A percentile compares a stretch with the other conserved stretches of the same genome.
These are phyloP conservation scores for Dolichopus griseipennis DNA, from an alignment of 2,888 invertebrate genomes.

Conservation along the genomic window DNA sequence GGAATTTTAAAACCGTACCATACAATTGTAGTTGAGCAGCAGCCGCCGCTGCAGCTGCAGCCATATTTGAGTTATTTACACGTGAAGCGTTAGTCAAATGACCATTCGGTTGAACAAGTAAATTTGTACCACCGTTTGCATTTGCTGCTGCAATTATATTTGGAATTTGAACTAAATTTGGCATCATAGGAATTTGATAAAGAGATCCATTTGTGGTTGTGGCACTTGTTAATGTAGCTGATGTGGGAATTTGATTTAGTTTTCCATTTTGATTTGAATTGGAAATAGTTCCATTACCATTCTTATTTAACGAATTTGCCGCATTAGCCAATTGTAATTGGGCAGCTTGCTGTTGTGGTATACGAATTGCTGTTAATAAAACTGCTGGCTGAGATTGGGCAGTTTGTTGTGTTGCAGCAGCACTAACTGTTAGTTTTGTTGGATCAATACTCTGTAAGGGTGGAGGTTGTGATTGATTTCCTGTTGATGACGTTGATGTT, in stretches of 20 bases:
- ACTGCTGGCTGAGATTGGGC: slow-evolving; percentile 46
- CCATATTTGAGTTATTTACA: neutral
- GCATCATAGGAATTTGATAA: slow-evolving; percentile 53
- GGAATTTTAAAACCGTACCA: slow-evolving; percentile 40
- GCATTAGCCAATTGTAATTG: slow-evolving; percentile 20
- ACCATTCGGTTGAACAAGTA: slow-evolving; percentile 28
- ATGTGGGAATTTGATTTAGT: slow-evolving; percentile 11
- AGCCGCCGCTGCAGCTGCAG: slow-evolving; percentile 34
- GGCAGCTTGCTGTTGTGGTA: slow-evolving; percentile 40
- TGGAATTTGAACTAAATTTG: slow-evolving; percentile 56
- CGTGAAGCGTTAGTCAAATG: neutral
- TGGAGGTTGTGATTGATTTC: slow-evolving; percentile 14
- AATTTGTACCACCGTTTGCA: slow-evolving; percentile 47
- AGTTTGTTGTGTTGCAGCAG: slow-evolving; percentile 10
- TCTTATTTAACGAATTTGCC: slow-evolving; percentile 34
- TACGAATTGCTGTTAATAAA: slow-evolving; percentile 50
- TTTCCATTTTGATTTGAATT: slow-evolving; percentile 21
- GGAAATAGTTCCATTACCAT: slow-evolving; percentile 32
- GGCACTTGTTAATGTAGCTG: slow-evolving; percentile 32
- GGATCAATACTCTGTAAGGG: slow-evolving; percentile 12
- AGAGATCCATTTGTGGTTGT: slow-evolving; percentile 32
- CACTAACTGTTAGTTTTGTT: slow-evolving; percentile 14
- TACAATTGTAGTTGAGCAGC: slow-evolving; percentile 30
- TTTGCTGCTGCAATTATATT: slow-evolving; percentile 48
- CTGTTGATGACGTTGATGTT: slow-evolving; percentile 13